Percentiles rank a stretch among this genome's conserved stretches.
Evolutionary conservation across 2,113 vertebrate species (phyloP).

Genomic region (Apodemus sylvaticus): DNA sequence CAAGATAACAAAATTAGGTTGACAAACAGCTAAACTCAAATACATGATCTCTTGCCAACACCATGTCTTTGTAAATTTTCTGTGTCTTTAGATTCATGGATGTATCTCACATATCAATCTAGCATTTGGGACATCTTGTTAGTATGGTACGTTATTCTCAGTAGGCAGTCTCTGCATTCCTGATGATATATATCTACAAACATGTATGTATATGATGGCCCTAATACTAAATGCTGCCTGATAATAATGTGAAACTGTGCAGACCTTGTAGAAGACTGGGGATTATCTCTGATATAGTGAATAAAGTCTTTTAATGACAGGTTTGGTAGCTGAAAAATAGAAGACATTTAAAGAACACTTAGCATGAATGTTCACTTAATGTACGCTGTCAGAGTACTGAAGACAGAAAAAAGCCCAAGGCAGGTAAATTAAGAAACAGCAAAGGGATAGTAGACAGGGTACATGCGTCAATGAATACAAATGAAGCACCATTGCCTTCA

Average conservation of each 20-base stretch:
- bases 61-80: not conserved
- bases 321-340: slow-evolving; percentile 6
- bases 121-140: not conserved
- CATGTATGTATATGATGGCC: not conserved
- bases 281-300: not conserved
- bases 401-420: not conserved
- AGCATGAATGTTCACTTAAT: not conserved
- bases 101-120: not conserved
- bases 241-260: not conserved
- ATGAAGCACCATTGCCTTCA: not conserved
- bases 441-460: not conserved
- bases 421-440: not conserved
- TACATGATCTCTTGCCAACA: not conserved
- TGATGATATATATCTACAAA: not conserved
- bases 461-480: not conserved
- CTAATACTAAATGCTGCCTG: not conserved
- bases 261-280: not conserved
- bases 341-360: slow-evolving; percentile 37
- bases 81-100: not conserved
- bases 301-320: not conserved
- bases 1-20: slow-evolving; percentile 10
- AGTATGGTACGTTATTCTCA: not conserved
- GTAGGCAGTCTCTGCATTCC: not conserved
- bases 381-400: not conserved
- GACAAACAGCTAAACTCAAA: slow-evolving; percentile 1